A percentile compares a stretch with the other conserved stretches of the same genome.
These are phyloP conservation scores for Haemorhous mexicanus DNA, from an alignment of 2,113 vertebrate species.

Conservation along the genomic window DNA sequence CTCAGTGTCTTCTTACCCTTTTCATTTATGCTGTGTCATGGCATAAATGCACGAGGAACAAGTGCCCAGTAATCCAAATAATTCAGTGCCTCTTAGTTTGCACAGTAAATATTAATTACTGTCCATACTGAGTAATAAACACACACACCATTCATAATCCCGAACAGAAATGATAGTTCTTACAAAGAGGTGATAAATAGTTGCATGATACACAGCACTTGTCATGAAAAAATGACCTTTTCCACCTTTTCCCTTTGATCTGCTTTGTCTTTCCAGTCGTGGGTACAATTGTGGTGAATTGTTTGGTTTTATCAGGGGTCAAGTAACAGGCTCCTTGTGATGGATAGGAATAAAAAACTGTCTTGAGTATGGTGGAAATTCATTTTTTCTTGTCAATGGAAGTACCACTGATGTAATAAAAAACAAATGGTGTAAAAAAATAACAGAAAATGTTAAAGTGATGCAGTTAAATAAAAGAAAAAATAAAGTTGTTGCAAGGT, in stretches of 20 bases:
- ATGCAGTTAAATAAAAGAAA: neutral
- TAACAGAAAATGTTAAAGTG: neutral
- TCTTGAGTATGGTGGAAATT: conserved; percentile 42
- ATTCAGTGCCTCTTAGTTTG: neutral
- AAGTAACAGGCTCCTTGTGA: neutral
- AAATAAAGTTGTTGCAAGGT: neutral
- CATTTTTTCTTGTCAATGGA: conserved; percentile 54
- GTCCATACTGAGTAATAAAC: neutral
- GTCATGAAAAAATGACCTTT: conserved; percentile 20
- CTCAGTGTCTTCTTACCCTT: neutral
- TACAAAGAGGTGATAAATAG: neutral
- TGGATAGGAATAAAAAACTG: conserved; percentile 34
- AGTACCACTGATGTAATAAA: neutral
- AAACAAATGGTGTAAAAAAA: neutral
- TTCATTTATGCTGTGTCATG: neutral
- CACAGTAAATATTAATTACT: neutral
- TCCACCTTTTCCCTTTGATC: conserved; percentile 31
- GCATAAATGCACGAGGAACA: neutral
- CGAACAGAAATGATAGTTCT: neutral
- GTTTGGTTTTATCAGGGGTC: neutral
- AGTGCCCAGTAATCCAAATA: neutral
- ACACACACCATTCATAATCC: neutral
- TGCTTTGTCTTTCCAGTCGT: conserved; percentile 20
- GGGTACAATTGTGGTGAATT: neutral
- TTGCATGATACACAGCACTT: neutral